These are phyloP conservation scores for Cenopis cana DNA, from an alignment of 2,888 invertebrate species.

Conservation along the genomic window DNA sequence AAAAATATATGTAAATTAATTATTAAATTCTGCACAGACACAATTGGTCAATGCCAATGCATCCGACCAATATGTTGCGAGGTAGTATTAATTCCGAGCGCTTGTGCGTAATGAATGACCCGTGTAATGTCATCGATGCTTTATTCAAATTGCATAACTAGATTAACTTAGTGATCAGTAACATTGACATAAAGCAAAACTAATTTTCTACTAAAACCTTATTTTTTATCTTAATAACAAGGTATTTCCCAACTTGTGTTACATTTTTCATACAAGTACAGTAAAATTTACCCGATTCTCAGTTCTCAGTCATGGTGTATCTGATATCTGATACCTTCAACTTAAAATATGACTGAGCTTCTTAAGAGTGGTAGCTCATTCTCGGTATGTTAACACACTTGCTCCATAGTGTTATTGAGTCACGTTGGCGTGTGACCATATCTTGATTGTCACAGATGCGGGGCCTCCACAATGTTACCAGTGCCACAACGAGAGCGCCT, in stretches of 20 bases:
- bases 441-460: conserved; percentile 53
- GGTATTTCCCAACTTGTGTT: too few species aligned
- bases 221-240: too few species aligned
- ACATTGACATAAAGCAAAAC: background rate
- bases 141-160: background rate
- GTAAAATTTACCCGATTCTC: too few species aligned
- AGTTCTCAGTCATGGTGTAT: background rate
- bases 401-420: background rate
- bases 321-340: background rate
- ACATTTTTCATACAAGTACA: too few species aligned
- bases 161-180: background rate
- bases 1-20: too few species aligned
- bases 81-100: background rate
- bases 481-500: conserved; percentile 54
- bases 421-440: background rate
- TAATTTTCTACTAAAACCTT: too few species aligned
- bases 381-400: background rate
- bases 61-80: background rate
- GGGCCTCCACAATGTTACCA: conserved; percentile 58
- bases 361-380: too few species aligned
- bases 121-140: conserved; percentile 6
- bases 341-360: too few species aligned
- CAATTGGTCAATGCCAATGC: background rate
- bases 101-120: conserved; percentile 3
- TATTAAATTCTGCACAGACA: background rate